Base-by-base conservation (phyloP, 2,797 vertebrate genomes). In the Capromys pilorides region DNA sequence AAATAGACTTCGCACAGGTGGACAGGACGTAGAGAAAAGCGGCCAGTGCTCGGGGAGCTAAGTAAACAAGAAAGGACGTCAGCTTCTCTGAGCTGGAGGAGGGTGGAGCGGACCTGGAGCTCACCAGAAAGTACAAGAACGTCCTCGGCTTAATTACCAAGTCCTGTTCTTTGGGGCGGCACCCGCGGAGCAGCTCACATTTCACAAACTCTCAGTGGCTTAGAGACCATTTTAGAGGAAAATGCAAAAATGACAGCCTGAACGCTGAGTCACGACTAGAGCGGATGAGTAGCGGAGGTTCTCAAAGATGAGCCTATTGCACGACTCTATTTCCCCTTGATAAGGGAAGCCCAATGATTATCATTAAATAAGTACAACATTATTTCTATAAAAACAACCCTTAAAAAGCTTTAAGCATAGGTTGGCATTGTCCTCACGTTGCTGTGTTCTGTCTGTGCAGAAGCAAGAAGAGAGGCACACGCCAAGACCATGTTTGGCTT, bases 171-270 rank as follows among this genome's bases (percentile, higher is more conserved):
- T 9, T 82, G 66, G 71, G 81, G 64, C 1, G 10, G 39, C 62
- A 83, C 73, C 86, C 61, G 86, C 10, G 36, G 86, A 75, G 69
- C 16, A 89, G 86, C 81, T 94, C 81, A 49, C 59, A 41, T 94
- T 96, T 96, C 86, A 95, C 81, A 94, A 96, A 90, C 57, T 69
- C 12, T 69, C 89, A 92, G 94, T 86, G 93, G 57, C 22, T 16
- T 75, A 33, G 84, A 64, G 51, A 83, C 49, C 49, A 3, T 87
- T 94, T 59, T n/a, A 51, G 88, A 28, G 39, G 84, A 83, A 96
- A 94, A 93, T 49, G 33, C 33, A 28, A 93, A 96, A 96, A 77
- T 67, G 24, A 4, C 39, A 80, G 64, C 45, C 21, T 88, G 62
- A 28, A 16, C 54, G 49, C 66, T 36, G 85, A 86, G 79, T 22